Evolutionary conservation across 1,140 invertebrate species (phyloP).

Genomic region (Akabosia matsudoensis): DNA sequence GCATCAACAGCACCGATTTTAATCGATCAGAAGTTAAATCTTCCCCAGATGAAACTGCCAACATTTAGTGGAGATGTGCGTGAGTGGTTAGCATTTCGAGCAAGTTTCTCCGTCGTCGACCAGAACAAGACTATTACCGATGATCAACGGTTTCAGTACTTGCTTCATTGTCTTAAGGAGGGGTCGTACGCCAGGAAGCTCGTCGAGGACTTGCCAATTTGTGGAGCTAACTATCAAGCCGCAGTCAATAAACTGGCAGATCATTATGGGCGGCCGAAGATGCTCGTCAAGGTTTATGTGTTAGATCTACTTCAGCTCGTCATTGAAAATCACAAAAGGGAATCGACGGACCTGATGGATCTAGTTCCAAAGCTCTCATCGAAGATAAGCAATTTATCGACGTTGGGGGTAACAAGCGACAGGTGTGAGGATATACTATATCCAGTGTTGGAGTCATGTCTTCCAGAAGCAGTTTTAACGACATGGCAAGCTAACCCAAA

Average conservation of each 20-base stretch:
- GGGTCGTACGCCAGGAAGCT: conserved; percentile 26
- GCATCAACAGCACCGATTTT: neutral
- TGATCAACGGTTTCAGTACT: conserved; percentile 48
- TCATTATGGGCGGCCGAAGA: conserved; percentile 48
- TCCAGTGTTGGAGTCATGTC: conserved; percentile 50
- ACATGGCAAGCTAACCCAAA: conserved; percentile 47
- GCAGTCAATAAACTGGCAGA: conserved; percentile 47
- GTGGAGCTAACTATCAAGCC: conserved; percentile 47
- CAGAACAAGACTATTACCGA: conserved; percentile 44
- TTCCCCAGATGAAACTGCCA: conserved; percentile 47
- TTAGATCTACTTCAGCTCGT: conserved; percentile 48
- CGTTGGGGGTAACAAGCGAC: conserved; percentile 49
- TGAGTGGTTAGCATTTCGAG: conserved; percentile 51
- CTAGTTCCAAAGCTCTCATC: conserved; percentile 42
- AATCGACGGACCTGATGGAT: neutral
- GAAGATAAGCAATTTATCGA: conserved; percentile 49
- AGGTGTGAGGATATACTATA: conserved; percentile 51
- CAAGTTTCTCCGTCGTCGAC: conserved; percentile 49
- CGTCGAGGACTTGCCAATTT: conserved; percentile 46
- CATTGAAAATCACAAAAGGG: conserved; percentile 27
- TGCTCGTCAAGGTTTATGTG: conserved; percentile 50
- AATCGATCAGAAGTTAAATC: neutral
- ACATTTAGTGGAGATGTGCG: conserved; percentile 48
- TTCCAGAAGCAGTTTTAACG: conserved; percentile 48
- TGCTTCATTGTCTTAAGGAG: conserved; percentile 14